phyloP scores from a whole-genome alignment of 1,140 invertebrate genomes.

The Medauroidea extradentata region DNA sequence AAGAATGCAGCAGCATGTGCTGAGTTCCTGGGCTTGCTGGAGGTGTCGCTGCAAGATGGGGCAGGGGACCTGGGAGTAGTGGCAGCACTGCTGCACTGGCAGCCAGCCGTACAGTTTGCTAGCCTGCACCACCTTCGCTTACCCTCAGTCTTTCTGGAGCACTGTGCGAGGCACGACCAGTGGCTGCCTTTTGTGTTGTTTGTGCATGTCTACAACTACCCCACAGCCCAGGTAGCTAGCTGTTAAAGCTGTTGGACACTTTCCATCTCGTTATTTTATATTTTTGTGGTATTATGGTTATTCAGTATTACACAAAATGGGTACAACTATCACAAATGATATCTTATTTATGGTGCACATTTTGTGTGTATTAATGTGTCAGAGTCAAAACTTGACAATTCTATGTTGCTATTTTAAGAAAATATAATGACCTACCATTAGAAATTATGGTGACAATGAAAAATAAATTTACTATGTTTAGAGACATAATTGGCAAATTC shows the following conservation, averaged over 20 bases:
- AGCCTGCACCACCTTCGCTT: slow-evolving; percentile 48
- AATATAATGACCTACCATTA: too few species aligned
- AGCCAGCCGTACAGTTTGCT: slow-evolving; percentile 56
- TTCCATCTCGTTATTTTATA: too few species aligned
- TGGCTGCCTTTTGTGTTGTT: slow-evolving; percentile 62
- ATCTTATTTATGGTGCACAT: too few species aligned
- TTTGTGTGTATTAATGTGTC: too few species aligned
- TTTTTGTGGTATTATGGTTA: background rate
- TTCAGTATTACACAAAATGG: too few species aligned
- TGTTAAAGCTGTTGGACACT: background rate
- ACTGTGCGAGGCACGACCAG: slow-evolving; percentile 50
- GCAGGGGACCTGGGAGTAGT: slow-evolving; percentile 31
- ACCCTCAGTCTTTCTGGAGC: slow-evolving; percentile 50
- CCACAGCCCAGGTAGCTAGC: slow-evolving; percentile 47
- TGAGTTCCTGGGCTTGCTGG: slow-evolving; percentile 43
- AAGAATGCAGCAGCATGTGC: slow-evolving; percentile 20
- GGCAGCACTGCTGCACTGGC: slow-evolving; percentile 45
- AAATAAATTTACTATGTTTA: too few species aligned
- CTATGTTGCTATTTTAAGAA: too few species aligned
- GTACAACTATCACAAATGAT: too few species aligned
- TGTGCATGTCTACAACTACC: slow-evolving; percentile 57
- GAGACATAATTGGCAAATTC: too few species aligned
- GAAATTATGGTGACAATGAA: too few species aligned
- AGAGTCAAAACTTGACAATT: too few species aligned
- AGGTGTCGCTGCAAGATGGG: slow-evolving; percentile 30